Evolutionary conservation across 2,113 vertebrate species (phyloP).

Genomic region (Osmerus mordax): DNA sequence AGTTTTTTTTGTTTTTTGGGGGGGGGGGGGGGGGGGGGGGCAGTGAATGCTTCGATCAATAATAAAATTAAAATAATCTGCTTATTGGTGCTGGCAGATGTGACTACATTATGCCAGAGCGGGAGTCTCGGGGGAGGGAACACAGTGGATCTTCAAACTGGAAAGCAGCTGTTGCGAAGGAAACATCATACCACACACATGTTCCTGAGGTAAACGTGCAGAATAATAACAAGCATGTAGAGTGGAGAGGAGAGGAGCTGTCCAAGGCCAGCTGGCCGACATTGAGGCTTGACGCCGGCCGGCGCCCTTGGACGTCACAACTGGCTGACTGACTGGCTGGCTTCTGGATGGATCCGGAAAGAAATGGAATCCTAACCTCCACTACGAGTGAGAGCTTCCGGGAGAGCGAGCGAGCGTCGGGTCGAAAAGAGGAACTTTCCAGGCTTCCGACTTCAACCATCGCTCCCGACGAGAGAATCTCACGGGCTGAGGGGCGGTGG

Average conservation of each 20-base stretch:
- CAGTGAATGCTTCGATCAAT: conserved; percentile 64
- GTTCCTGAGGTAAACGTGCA: conserved; percentile 46
- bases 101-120: conserved; percentile 77
- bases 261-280: neutral
- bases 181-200: conserved; percentile 66
- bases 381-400: too few species aligned
- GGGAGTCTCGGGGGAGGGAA: conserved; percentile 74
- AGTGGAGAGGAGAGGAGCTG: neutral
- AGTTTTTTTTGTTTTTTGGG: conserved; percentile 46
- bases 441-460: too few species aligned
- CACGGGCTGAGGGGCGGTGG: too few species aligned
- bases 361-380: neutral
- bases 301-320: neutral
- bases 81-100: conserved; percentile 78
- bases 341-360: neutral
- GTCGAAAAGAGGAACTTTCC: too few species aligned
- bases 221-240: conserved; percentile 6
- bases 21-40: conserved; percentile 54
- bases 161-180: conserved; percentile 75
- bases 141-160: conserved; percentile 69
- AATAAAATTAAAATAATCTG: conserved; percentile 64
- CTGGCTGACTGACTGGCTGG: too few species aligned
- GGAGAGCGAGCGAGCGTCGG: too few species aligned
- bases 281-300: neutral
- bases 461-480: too few species aligned